phyloP scores from a whole-genome alignment of 92 coral and sea anemone genomes.

The Palythoa caribaeorum region DNA sequence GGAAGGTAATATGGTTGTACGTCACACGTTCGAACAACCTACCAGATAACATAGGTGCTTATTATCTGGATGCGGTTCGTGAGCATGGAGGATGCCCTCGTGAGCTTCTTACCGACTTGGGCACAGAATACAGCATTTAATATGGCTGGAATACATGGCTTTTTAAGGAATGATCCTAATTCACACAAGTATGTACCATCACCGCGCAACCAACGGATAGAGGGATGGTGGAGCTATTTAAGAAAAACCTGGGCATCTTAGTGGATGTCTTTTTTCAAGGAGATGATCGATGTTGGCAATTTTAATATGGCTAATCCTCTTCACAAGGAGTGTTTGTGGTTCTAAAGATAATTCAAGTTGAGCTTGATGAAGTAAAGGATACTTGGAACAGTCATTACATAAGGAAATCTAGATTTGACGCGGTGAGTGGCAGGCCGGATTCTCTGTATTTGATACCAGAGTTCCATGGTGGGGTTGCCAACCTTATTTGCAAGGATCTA shows the following conservation, averaged over 20 bases:
- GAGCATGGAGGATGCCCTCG: constrained; percentile 14
- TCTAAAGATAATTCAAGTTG: not conserved
- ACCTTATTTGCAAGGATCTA: not conserved
- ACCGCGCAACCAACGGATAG: constrained; percentile 10
- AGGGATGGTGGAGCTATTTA: constrained; percentile 12
- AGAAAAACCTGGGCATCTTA: constrained; percentile 6
- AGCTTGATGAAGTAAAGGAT: constrained; percentile 12
- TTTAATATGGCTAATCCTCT: constrained; percentile 14
- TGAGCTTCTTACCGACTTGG: not conserved
- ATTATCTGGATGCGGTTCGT: constrained; percentile 12
- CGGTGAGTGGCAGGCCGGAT: not conserved
- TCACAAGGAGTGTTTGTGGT: constrained; percentile 13
- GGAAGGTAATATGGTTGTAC: not conserved
- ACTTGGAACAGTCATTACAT: constrained; percentile 1
- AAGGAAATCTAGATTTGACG: not conserved
- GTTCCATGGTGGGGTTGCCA: constrained; percentile 8
- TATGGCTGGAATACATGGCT: constrained; percentile 1
- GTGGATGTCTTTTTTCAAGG: not conserved
- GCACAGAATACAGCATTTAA: constrained; percentile 5
- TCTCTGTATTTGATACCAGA: constrained; percentile 12
- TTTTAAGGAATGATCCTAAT: not conserved
- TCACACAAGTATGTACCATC: constrained; percentile 12
- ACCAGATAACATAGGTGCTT: constrained; percentile 10
- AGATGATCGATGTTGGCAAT: not conserved
- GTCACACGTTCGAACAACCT: constrained; percentile 13